Evolutionary conservation across 1,140 invertebrate species (phyloP).

Genomic region (Anastatus disparis): DNA sequence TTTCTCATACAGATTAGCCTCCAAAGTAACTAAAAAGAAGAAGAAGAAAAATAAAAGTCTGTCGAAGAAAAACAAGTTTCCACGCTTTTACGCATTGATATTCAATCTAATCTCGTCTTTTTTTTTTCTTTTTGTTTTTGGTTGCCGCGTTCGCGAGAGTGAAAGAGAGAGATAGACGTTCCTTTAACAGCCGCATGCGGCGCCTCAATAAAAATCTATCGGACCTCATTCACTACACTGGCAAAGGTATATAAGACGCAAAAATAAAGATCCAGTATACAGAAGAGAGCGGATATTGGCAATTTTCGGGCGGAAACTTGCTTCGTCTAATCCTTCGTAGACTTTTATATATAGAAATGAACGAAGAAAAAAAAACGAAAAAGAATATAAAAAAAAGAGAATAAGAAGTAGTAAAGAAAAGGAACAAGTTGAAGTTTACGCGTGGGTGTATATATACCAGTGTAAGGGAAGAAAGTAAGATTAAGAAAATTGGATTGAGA

Average conservation of each 20-base stretch:
- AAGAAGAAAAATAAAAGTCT: neutral
- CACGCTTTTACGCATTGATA: constrained; percentile 8
- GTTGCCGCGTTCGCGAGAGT: too few species aligned
- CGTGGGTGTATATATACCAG: too few species aligned
- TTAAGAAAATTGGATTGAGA: constrained; percentile 32
- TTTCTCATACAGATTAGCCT: too few species aligned
- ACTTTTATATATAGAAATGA: neutral
- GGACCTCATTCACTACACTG: constrained; percentile 37
- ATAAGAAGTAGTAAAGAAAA: constrained; percentile 1
- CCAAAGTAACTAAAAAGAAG: neutral
- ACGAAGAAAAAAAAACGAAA: neutral
- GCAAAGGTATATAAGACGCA: constrained; percentile 43
- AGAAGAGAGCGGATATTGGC: constrained; percentile 57
- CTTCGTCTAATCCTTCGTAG: constrained; percentile 46
- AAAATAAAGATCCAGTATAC: constrained; percentile 56
- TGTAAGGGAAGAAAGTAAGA: too few species aligned
- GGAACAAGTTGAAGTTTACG: too few species aligned
- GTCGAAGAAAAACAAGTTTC: neutral
- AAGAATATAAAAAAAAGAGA: neutral
- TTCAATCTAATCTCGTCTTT: constrained; percentile 36
- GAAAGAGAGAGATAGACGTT: too few species aligned
- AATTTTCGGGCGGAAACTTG: constrained; percentile 56
- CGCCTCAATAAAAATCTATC: constrained; percentile 36
- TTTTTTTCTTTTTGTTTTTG: too few species aligned
- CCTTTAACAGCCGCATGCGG: too few species aligned